phyloP scores from a whole-genome alignment of 1,140 invertebrate species.

The Drosophila yakuba region DNA sequence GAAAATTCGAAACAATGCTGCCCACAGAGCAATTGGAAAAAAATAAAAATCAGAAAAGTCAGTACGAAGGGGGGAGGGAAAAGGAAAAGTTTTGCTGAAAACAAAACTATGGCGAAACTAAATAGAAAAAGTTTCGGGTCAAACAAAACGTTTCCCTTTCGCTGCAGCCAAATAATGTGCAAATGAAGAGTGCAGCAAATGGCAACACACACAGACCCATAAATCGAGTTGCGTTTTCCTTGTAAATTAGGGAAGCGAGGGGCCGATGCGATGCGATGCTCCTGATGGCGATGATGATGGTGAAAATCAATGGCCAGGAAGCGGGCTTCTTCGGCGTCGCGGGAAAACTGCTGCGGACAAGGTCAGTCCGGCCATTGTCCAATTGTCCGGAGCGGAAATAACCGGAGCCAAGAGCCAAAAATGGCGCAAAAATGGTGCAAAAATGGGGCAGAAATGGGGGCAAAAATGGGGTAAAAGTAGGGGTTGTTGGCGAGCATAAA shows the following conservation, averaged over 20 bases:
- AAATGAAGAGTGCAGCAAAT: constrained; percentile 28
- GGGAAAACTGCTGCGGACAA: constrained; percentile 38
- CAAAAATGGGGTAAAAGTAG: no score
- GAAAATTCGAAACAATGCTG: constrained; percentile 47
- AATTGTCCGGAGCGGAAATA: constrained; percentile 40
- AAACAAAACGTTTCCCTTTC: constrained; percentile 36
- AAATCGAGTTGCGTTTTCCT: constrained; percentile 65
- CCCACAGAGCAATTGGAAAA: constrained; percentile 25
- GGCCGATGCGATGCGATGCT: neutral
- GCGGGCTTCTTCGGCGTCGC: constrained; percentile 24
- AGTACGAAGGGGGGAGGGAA: neutral
- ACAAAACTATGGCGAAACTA: constrained; percentile 56
- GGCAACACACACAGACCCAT: constrained; percentile 24
- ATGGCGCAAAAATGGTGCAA: neutral
- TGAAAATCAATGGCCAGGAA: constrained; percentile 72
- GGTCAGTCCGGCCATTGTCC: constrained; percentile 54
- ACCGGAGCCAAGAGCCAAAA: constrained; percentile 23
- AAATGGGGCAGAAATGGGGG: no score
- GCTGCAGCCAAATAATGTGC: constrained; percentile 46
- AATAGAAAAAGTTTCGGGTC: constrained; percentile 55
- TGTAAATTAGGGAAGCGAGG: constrained; percentile 50
- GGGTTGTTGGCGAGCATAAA: constrained; percentile 14
- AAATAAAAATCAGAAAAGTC: constrained; percentile 6
- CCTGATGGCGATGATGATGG: constrained; percentile 10
- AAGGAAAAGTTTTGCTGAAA: constrained; percentile 42